Percentiles rank a stretch among this genome's conserved stretches.
Evolutionary conservation across 2,888 invertebrate genomes (phyloP).

Genomic region (Lithophane leautieri): DNA sequence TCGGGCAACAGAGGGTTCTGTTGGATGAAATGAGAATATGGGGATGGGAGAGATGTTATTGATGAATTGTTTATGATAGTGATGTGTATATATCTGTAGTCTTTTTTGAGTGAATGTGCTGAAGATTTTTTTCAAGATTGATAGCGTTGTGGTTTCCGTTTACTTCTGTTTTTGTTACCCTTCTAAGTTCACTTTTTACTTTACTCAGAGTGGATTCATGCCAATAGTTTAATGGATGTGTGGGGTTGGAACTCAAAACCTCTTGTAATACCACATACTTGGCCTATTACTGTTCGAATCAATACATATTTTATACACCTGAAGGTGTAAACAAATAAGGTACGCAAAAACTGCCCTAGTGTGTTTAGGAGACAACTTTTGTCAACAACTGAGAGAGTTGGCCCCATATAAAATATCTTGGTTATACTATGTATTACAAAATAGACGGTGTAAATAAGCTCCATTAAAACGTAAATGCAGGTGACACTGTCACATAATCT

Average conservation of each 20-base stretch:
- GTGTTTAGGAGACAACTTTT: background rate
- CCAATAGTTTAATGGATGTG: background rate
- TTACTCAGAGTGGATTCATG: background rate
- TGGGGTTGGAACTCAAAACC: background rate
- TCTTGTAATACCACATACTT: background rate
- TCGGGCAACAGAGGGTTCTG: conserved; percentile 26
- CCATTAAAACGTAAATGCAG: conserved; percentile 3
- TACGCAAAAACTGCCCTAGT: no score
- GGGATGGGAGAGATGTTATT: conserved; percentile 23
- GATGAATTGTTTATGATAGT: conserved; percentile 32
- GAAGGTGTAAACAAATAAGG: no score
- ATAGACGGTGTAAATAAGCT: background rate
- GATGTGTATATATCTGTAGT: conserved; percentile 2
- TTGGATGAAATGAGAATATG: conserved; percentile 32
- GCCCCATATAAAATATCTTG: background rate
- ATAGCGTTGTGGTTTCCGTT: background rate
- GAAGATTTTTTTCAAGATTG: conserved; percentile 27
- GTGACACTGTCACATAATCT: conserved; percentile 37
- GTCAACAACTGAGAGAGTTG: no score
- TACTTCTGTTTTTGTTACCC: background rate
- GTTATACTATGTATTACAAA: background rate
- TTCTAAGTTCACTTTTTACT: background rate
- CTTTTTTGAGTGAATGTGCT: background rate
- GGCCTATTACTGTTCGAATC: background rate
- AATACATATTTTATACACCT: no score